A percentile compares a stretch with the other conserved stretches of the same genome.
Evolutionary conservation across 2,797 vertebrate species (phyloP).

Genomic region (Halcyon smyrnensis): DNA sequence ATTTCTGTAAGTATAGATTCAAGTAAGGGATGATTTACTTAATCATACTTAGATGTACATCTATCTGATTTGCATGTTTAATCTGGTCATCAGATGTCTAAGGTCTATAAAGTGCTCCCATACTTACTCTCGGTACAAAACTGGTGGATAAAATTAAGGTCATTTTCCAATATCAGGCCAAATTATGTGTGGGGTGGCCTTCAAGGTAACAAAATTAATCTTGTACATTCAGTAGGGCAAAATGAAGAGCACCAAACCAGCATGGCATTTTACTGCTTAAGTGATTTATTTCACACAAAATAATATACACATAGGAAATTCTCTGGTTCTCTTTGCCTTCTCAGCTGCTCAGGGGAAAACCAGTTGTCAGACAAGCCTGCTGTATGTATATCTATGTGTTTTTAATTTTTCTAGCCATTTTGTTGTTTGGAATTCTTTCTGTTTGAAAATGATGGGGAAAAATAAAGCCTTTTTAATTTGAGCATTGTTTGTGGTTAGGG

Average conservation of each 20-base stretch:
- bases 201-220: conserved; percentile 60
- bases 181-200: conserved; percentile 43
- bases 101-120: conserved; percentile 3
- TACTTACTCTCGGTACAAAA: conserved; percentile 2
- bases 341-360: neutral
- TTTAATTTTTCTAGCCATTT: neutral
- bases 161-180: conserved; percentile 37
- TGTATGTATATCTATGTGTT: neutral
- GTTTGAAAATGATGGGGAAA: neutral
- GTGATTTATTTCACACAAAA: neutral
- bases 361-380: neutral
- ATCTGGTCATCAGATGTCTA: conserved; percentile 34
- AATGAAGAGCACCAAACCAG: neutral
- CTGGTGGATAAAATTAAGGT: conserved; percentile 56
- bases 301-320: neutral
- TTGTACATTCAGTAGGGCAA: neutral
- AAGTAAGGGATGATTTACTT: neutral
- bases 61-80: conserved; percentile 42
- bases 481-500: neutral
- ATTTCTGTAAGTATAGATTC: neutral
- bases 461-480: neutral
- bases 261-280: neutral
- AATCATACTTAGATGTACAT: neutral
- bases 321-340: neutral
- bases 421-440: neutral